phyloP scores from a whole-genome alignment of 2,797 vertebrate species.

The Poeciliopsis turneri region DNA sequence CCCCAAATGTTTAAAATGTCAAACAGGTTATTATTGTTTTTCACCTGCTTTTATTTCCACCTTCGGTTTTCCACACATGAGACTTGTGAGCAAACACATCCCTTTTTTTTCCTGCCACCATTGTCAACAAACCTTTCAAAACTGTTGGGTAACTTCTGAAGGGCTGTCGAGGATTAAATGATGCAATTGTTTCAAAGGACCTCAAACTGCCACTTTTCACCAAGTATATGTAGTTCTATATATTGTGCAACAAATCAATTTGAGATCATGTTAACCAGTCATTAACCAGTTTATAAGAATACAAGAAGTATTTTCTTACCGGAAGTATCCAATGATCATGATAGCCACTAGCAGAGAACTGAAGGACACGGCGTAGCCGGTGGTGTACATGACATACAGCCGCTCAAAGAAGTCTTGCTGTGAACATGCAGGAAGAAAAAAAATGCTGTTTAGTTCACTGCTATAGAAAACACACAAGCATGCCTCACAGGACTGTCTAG shows the following conservation, averaged over 20 bases:
- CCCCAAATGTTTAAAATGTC: conserved; percentile 5
- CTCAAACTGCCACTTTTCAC: neutral
- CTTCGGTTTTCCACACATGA: neutral
- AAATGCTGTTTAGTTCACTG: neutral
- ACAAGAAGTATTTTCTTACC: conserved; percentile 68
- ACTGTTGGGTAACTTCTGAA: neutral
- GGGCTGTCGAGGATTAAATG: neutral
- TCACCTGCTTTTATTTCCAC: neutral
- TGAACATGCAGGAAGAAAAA: conserved; percentile 46
- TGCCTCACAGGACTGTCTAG: neutral
- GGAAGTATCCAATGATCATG: conserved; percentile 89
- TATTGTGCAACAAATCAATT: neutral
- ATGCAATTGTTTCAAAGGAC: conserved; percentile 3
- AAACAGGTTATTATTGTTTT: neutral
- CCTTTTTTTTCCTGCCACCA: neutral
- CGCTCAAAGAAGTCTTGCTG: conserved; percentile 89
- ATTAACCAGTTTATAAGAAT: neutral
- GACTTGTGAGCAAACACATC: neutral
- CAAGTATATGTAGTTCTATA: neutral
- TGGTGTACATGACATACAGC: conserved; percentile 88
- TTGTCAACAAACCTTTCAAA: neutral
- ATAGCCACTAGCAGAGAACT: conserved; percentile 87
- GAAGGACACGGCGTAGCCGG: conserved; percentile 89
- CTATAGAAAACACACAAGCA: neutral
- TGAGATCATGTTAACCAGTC: too few species aligned